Base-by-base conservation (phyloP, 2,113 vertebrate species). In the Burhinus oedicnemus region DNA sequence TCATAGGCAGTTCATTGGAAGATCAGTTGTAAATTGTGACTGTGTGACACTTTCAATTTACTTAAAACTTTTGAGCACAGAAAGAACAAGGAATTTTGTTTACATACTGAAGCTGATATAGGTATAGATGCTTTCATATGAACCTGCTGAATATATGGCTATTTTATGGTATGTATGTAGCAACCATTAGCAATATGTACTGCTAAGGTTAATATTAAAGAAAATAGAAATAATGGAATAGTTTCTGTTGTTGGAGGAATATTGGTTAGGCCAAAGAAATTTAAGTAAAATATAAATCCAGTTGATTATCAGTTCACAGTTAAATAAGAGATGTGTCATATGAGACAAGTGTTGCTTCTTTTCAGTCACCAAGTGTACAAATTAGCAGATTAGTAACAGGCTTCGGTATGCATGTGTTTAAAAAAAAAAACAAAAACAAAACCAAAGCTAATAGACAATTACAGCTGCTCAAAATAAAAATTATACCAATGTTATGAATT, bases 341-440 rank as follows among this genome's bases (percentile, higher is more conserved):
- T 70, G 86, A 83, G 71, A 92, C n/a, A 92, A 87, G 74, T 58
- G 9, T 81, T 86, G 12, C n/a, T 92, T 77, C 86, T 90, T 83
- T 92, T 71, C 74, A 64, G 78, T 91, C 57, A 68, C 19, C 34
- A 22, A 85, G 66, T 64, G 34, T 87, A 68, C 44, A 90, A 66
- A 83, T 27, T 83, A 65, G 10, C 30, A 77, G 29, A 79, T 82
- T 75, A 88, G n/a, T 54, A 86, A 72, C 17, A 79, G 51, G 6
- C 38, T 85, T 85, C 85, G 52, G 75, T 88, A 77, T 88, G 80
- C 18, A 13, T 76, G 8, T 84, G 23, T 25, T 55, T 36, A 64
- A 45, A 34, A 44, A 38, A 55, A 20, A 25, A 26, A 27, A n/a
- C n/a, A 45, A 26, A 8, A 26, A 47, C 12, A 52, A 40, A 52